Evolutionary conservation across 2,888 invertebrate species (phyloP).

Genomic region (Neoitamus cyanurus): DNA sequence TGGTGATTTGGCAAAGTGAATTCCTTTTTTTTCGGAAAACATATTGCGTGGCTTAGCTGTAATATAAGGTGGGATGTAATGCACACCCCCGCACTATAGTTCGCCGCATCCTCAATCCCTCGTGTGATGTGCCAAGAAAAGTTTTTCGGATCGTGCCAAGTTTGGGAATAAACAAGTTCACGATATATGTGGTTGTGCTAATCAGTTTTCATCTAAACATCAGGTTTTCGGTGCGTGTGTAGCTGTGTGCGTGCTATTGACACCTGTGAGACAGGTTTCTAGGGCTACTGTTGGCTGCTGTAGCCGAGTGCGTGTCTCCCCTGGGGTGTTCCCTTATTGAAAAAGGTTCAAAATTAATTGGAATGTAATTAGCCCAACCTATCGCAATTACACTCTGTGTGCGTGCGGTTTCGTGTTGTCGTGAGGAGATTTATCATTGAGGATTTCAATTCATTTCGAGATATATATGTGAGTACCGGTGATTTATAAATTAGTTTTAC

Average conservation of each 20-base stretch:
- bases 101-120: neutral
- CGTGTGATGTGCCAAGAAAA: neutral
- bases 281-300: neutral
- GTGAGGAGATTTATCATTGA: neutral
- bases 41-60: neutral
- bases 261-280: neutral
- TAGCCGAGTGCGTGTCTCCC: neutral
- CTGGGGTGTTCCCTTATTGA: neutral
- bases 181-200: neutral
- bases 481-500: neutral
- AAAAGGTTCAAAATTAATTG: constrained; percentile 1
- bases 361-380: neutral
- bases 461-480: neutral
- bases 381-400: neutral
- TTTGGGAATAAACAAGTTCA: neutral
- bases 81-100: neutral
- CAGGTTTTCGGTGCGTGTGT: neutral
- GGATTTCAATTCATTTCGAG: neutral
- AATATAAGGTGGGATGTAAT: neutral
- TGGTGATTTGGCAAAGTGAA: neutral
- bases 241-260: neutral
- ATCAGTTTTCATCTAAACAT: neutral
- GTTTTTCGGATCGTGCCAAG: neutral
- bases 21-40: neutral
- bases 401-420: neutral